Conservation (phyloP, 2,888 invertebrate genomes). For the Halocaridina rubra region DNA sequence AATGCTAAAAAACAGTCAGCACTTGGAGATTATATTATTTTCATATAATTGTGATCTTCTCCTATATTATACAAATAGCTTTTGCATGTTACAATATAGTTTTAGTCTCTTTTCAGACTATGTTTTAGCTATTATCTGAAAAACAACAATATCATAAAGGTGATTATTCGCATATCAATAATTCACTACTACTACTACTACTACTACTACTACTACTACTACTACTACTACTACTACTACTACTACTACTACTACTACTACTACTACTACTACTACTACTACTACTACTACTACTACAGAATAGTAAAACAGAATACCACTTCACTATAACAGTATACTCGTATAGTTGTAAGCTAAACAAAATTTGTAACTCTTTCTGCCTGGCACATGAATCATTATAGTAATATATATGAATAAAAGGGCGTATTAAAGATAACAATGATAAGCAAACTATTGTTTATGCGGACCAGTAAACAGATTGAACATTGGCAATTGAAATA, state of each 20-base stretch:
- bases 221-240: neutral
- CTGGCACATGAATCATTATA: neutral
- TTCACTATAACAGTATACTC: neutral
- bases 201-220: constrained; percentile 1
- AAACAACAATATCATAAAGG: too few relatives aligned
- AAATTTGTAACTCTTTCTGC: neutral
- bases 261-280: neutral
- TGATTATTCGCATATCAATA: too few relatives aligned
- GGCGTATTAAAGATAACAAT: neutral
- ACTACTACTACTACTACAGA: neutral
- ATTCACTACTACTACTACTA: neutral
- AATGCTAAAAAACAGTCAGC: too few relatives aligned
- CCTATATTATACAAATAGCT: too few relatives aligned
- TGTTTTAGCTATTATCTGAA: too few relatives aligned
- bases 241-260: constrained; percentile 2
- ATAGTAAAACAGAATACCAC: neutral
- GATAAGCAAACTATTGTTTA: neutral
- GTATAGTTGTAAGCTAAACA: neutral
- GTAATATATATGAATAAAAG: neutral
- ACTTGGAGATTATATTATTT: too few relatives aligned
- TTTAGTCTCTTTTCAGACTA: too few relatives aligned
- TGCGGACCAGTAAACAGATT: neutral
- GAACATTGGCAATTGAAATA: neutral
- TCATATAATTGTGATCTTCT: too few relatives aligned
- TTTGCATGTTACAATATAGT: too few relatives aligned